Evolutionary conservation across 2,888 invertebrate genomes (phyloP).

Genomic region (Rhagonycha lutea): DNA sequence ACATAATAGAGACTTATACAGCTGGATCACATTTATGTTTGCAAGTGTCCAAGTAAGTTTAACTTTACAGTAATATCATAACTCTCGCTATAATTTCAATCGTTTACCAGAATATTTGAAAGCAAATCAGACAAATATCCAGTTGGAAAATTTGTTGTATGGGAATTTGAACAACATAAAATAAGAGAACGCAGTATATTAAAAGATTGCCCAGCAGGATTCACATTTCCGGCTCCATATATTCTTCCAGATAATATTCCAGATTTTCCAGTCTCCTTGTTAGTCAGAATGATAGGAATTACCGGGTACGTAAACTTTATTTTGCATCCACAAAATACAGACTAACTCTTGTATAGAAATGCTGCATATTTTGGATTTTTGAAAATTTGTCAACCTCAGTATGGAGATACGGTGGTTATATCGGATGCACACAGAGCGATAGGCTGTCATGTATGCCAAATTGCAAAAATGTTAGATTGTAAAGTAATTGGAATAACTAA

Average conservation of each 20-base stretch:
- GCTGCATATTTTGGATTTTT: conserved; percentile 77
- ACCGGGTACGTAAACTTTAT: conserved; percentile 61
- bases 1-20: background rate
- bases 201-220: background rate
- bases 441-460: conserved; percentile 77
- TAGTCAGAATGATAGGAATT: conserved; percentile 70
- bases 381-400: conserved; percentile 71
- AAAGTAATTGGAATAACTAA: conserved; percentile 74
- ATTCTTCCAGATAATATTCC: conserved; percentile 62
- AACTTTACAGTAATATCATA: no score
- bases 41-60: background rate
- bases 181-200: conserved; percentile 48
- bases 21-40: background rate
- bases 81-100: background rate
- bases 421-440: conserved; percentile 80
- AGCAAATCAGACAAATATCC: conserved; percentile 69
- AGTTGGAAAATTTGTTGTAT: conserved; percentile 65
- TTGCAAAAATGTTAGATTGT: conserved; percentile 74
- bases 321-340: background rate
- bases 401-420: conserved; percentile 75
- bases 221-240: background rate
- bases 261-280: conserved; percentile 63
- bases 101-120: conserved; percentile 64
- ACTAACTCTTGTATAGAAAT: conserved; percentile 58
- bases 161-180: conserved; percentile 62